These are phyloP conservation scores for Mechanitis messenoides DNA, from an alignment of 2,888 invertebrate species.

Conservation along the genomic window DNA sequence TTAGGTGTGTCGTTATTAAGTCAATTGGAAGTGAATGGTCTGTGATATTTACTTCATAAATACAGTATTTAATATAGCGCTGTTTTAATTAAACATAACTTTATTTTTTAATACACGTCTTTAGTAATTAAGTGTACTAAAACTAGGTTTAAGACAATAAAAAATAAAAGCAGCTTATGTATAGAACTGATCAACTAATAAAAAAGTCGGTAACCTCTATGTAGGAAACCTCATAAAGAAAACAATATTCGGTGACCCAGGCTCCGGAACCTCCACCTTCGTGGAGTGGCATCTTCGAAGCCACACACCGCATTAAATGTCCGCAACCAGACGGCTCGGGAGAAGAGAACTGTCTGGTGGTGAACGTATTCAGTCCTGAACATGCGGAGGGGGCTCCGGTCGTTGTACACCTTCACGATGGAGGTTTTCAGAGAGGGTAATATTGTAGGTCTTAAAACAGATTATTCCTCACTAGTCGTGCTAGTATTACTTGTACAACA, in stretches of 20 bases:
- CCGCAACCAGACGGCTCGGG: constrained; percentile 49
- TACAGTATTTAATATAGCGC: no score
- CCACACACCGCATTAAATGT: constrained; percentile 57
- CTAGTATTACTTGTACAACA: no score
- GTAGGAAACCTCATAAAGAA: not conserved
- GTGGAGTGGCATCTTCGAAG: constrained; percentile 68
- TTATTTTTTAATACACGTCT: no score
- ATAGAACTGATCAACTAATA: no score
- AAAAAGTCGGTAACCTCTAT: not conserved
- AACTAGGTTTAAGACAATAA: no score
- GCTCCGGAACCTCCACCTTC: constrained; percentile 48
- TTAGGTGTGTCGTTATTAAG: not conserved
- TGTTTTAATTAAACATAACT: no score
- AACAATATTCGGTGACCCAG: constrained; percentile 31
- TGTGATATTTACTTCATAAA: no score
- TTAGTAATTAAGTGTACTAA: no score
- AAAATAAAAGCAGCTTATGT: no score
- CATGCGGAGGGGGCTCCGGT: constrained; percentile 43
- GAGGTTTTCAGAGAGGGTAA: constrained; percentile 61
- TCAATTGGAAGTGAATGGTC: no score
- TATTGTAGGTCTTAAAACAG: not conserved
- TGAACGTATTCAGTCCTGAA: constrained; percentile 61
- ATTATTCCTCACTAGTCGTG: not conserved
- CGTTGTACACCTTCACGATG: constrained; percentile 65
- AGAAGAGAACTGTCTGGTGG: constrained; percentile 61